Conservation (phyloP, 2,888 invertebrate species). For the Nineta flava region DNA sequence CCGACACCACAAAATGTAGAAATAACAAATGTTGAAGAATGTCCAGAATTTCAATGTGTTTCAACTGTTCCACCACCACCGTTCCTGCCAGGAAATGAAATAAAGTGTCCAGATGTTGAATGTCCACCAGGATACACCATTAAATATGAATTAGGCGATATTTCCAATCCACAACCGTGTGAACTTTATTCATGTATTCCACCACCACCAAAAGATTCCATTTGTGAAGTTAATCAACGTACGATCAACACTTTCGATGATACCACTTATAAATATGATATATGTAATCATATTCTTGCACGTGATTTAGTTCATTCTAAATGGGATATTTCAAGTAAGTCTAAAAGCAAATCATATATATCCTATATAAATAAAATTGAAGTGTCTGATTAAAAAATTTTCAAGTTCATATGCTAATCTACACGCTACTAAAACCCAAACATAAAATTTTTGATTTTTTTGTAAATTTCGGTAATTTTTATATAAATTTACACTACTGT, state of each 20-base stretch:
- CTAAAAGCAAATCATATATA: background rate
- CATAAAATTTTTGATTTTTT: no score
- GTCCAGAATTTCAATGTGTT: conserved; percentile 38
- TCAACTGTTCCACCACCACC: conserved; percentile 31
- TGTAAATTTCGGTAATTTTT: no score
- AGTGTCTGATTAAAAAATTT: no score
- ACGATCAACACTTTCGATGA: conserved; percentile 69
- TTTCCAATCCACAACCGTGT: conserved; percentile 16
- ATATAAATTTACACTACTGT: no score
- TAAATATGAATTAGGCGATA: conserved; percentile 28
- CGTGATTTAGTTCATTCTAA: conserved; percentile 46
- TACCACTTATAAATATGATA: conserved; percentile 59
- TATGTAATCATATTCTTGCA: conserved; percentile 65
- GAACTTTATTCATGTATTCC: conserved; percentile 47
- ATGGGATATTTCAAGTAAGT: conserved; percentile 56
- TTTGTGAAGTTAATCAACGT: conserved; percentile 57
- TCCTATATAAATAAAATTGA: no score
- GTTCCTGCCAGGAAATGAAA: conserved; percentile 16
- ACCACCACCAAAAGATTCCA: conserved; percentile 42
- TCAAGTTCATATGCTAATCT: no score
- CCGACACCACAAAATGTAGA: background rate
- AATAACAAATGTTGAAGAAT: conserved; percentile 20
- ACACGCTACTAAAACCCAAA: no score
- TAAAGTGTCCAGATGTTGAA: conserved; percentile 28
- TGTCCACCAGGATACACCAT: conserved; percentile 46